Conservation (phyloP, 2,888 invertebrate genomes). For the Hedya salicella region DNA sequence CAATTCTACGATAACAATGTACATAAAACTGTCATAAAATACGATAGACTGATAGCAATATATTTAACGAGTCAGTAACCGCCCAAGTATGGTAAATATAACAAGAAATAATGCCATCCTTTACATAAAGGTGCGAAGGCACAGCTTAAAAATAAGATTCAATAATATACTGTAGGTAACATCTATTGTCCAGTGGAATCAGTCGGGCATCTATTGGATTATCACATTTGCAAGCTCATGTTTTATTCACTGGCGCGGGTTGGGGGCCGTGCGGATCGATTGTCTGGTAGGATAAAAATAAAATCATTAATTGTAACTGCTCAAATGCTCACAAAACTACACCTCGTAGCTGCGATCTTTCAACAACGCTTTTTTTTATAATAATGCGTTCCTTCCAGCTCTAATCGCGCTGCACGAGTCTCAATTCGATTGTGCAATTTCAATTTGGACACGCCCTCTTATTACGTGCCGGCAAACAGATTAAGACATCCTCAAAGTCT, state of each 20-base stretch:
- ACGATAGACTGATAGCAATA: neutral
- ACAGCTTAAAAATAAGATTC: conserved; percentile 16
- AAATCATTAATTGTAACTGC: conserved; percentile 53
- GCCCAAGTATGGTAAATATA: no score
- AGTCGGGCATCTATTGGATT: conserved; percentile 41
- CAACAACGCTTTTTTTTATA: neutral
- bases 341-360: neutral
- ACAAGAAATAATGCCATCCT: no score
- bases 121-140: neutral
- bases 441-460: conserved; percentile 4
- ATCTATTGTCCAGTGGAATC: conserved; percentile 38
- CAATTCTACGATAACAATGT: no score
- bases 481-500: conserved; percentile 20
- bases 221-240: conserved; percentile 60
- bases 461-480: conserved; percentile 15
- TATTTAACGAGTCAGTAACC: no score
- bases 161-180: conserved; percentile 21
- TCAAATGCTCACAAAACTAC: conserved; percentile 48
- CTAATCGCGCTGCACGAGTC: neutral
- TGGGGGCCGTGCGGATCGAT: conserved; percentile 47
- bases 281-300: conserved; percentile 55
- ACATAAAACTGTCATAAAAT: neutral
- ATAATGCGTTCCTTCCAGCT: neutral
- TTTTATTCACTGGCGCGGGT: conserved; percentile 61
- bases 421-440: conserved; percentile 6